Evolutionary conservation across 2,888 invertebrate species (phyloP).

Genomic region (Phortica magna): DNA sequence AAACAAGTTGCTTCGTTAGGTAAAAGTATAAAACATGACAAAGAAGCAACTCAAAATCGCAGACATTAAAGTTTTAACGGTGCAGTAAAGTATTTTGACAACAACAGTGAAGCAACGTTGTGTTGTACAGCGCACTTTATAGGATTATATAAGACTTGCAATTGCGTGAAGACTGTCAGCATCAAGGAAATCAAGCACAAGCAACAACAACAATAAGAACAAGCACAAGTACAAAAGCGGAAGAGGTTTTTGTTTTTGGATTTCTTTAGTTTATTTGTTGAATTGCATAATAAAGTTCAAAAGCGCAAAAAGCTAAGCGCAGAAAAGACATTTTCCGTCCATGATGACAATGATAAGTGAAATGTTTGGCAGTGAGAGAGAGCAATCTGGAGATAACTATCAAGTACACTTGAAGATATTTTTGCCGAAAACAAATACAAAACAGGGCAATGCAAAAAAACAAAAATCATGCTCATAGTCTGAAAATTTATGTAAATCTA

Average conservation of each 20-base stretch:
- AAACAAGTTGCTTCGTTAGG: background rate
- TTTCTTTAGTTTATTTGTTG: slow-evolving; percentile 14
- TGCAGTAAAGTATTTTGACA: background rate
- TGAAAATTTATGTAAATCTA: too few species aligned
- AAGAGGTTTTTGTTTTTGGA: slow-evolving; percentile 1
- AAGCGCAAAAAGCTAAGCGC: slow-evolving; percentile 2
- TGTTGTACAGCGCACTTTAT: background rate
- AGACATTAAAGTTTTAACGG: slow-evolving; percentile 16
- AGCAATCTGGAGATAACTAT: too few species aligned
- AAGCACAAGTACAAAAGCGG: background rate
- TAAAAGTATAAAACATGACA: background rate
- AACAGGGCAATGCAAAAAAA: background rate
- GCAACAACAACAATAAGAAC: background rate
- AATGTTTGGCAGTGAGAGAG: too few species aligned
- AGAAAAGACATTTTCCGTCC: background rate
- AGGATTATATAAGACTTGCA: background rate
- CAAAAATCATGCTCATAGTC: background rate
- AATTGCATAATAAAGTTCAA: slow-evolving; percentile 30
- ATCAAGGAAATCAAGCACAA: background rate
- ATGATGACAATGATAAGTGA: background rate
- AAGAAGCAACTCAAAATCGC: background rate
- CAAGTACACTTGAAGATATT: too few species aligned
- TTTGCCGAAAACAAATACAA: background rate
- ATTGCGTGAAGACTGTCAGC: background rate
- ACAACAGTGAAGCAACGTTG: background rate